These are phyloP conservation scores for Halictus rubicundus DNA, from an alignment of 1,140 invertebrate genomes.

Conservation along the genomic window DNA sequence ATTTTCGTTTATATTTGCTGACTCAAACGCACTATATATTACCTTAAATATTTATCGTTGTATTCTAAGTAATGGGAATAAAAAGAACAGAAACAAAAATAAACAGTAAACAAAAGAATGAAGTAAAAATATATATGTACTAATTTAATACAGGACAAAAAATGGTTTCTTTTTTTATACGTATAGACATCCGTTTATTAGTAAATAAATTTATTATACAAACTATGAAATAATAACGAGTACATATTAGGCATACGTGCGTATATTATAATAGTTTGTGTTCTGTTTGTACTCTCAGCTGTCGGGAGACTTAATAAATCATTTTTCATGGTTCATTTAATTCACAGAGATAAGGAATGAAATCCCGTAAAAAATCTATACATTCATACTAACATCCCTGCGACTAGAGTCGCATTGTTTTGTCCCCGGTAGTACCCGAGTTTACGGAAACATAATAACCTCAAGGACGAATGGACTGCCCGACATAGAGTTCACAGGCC, in stretches of 20 bases:
- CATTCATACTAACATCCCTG: background rate
- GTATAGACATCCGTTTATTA: no score
- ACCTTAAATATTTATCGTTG: background rate
- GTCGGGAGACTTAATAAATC: background rate
- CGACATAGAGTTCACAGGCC: constrained; percentile 8
- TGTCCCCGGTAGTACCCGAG: no score
- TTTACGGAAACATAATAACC: constrained; percentile 23
- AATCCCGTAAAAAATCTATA: background rate
- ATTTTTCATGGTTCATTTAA: background rate
- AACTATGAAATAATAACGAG: no score
- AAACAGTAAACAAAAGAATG: background rate
- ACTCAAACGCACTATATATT: no score
- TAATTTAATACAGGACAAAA: background rate
- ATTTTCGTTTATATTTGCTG: background rate
- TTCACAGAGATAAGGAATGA: background rate
- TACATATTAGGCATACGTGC: no score
- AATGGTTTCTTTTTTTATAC: background rate
- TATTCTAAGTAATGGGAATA: background rate
- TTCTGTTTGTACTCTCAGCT: no score
- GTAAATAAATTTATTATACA: no score
- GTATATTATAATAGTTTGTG: no score
- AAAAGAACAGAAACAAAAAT: background rate
- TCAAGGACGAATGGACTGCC: constrained; percentile 28
- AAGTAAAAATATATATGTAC: background rate
- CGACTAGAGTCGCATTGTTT: background rate